Percentiles rank a stretch among this genome's conserved stretches.
phyloP scores from a whole-genome alignment of 1,140 invertebrate genomes.

The Bombyx mandarina region DNA sequence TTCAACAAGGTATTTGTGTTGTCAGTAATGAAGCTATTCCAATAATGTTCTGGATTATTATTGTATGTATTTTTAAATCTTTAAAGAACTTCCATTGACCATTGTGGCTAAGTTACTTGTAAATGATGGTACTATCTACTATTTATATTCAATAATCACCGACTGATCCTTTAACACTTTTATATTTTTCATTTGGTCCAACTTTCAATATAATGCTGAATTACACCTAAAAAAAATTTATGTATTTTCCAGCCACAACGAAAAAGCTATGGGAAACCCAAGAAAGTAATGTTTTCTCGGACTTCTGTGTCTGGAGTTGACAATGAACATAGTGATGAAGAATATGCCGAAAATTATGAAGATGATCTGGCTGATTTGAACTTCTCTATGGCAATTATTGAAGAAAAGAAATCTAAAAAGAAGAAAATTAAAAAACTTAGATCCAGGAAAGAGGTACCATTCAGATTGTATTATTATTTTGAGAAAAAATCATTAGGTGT shows the following conservation, averaged over 20 bases:
- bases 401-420: slow-evolving; percentile 32
- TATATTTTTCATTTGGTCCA: too few species aligned
- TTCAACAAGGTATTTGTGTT: too few species aligned
- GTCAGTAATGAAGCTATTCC: too few species aligned
- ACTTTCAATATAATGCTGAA: too few species aligned
- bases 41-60: too few species aligned
- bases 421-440: slow-evolving; percentile 40
- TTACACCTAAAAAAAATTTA: too few species aligned
- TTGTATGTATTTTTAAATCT: too few species aligned
- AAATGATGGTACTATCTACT: too few species aligned
- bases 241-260: slow-evolving; percentile 32
- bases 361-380: slow-evolving; percentile 42
- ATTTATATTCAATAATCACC: too few species aligned
- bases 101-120: too few species aligned
- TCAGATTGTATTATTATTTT: background rate
- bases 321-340: slow-evolving; percentile 12
- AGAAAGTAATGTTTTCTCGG: slow-evolving; percentile 45
- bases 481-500: background rate
- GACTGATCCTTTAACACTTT: too few species aligned
- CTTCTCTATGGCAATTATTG: slow-evolving; percentile 34
- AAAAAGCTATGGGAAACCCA: slow-evolving; percentile 56
- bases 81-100: too few species aligned
- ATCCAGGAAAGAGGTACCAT: slow-evolving; percentile 51
- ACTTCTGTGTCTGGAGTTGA: slow-evolving; percentile 28
- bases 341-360: slow-evolving; percentile 6